Evolutionary conservation across 2,113 vertebrate species (phyloP), one percentile per base, ranked within the genome.

Genomic region (Ondatra zibethicus): DNA sequence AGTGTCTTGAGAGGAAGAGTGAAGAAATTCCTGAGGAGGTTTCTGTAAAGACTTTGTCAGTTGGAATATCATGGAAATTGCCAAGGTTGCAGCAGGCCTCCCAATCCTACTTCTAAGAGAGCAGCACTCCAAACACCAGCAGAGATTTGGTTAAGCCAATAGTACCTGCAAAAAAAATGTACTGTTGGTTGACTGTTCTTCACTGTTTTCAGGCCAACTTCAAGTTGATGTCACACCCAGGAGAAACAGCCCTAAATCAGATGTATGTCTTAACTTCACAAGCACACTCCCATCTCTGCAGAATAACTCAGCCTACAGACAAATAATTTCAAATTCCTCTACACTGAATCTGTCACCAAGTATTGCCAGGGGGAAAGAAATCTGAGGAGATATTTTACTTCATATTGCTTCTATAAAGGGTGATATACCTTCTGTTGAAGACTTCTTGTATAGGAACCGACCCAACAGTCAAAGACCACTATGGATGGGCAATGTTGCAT

Each of bases 401-500:
- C 47, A 4, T 55, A 33, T 36, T 55, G 50, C 19, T 58, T 81
- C 16, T 58, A 58, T 58, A 23, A 25, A 99, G 99, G 99, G 99
- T 21, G 99, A 99, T 70, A 75, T 99, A 68, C 97, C 98, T 96
- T 98, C 98, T 95, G 99, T 99, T 92, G 98, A 98, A 89, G 96
- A 99, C 84, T 98, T 99, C 72, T 98, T 99, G 97, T 98, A 99
- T 77, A 98, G 99, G 99, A 88, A 99, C 99, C 13, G 99, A 99
- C 97, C 99, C 99, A 25, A 99, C 99, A 98, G 98, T 99, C 92
- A 99, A 99, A 97, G 99, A 99, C 97, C 98, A 99, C 52, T 99
- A 99, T 80, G 99, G 99, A 95, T 99, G 99, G 99, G 99, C 99
- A 39, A 99, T 99, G 70, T 92, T 99, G 99, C 99, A 99, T 0